Conservation (phyloP, 2,113 vertebrate genomes). For the Conger conger region DNA sequence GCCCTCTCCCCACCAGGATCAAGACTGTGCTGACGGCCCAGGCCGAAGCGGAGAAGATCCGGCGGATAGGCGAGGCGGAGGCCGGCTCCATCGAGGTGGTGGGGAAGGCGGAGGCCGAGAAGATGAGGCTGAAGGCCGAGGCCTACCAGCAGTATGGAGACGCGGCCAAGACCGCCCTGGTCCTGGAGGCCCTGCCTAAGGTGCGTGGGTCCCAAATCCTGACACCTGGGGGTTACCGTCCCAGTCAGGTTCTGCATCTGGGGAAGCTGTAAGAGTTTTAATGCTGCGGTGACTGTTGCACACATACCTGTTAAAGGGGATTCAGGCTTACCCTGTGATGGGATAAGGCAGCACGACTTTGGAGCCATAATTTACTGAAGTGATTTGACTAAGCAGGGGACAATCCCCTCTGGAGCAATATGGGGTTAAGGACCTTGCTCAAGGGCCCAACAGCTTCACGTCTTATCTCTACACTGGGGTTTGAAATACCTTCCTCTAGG, state of each 20-base stretch:
- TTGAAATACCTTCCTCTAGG: too few relatives aligned
- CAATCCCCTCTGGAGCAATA: too few relatives aligned
- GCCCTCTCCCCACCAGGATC: conserved; percentile 64
- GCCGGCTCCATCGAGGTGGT: conserved; percentile 86
- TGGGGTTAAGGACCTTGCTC: too few relatives aligned
- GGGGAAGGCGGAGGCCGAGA: conserved; percentile 89
- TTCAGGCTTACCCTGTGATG: too few relatives aligned
- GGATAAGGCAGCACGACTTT: too few relatives aligned
- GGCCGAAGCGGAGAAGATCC: conserved; percentile 93
- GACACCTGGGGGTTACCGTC: not conserved
- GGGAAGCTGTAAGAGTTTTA: not conserved
- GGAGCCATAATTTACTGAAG: too few relatives aligned
- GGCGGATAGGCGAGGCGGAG: conserved; percentile 86
- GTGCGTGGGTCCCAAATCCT: conserved; percentile 57
- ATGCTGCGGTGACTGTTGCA: too few relatives aligned
- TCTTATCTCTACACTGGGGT: too few relatives aligned
- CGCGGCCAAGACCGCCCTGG: conserved; percentile 86
- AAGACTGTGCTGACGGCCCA: conserved; percentile 88
- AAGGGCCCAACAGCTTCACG: too few relatives aligned
- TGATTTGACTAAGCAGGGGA: too few relatives aligned
- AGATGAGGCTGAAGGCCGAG: conserved; percentile 92
- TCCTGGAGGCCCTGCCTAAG: conserved; percentile 92
- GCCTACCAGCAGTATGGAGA: conserved; percentile 89
- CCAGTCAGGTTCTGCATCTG: not conserved
- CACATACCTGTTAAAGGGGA: too few relatives aligned